Percentiles rank a stretch among this genome's conserved stretches.
phyloP scores from a whole-genome alignment of 2,888 invertebrate species.

The Trissoscelio sp. region DNA sequence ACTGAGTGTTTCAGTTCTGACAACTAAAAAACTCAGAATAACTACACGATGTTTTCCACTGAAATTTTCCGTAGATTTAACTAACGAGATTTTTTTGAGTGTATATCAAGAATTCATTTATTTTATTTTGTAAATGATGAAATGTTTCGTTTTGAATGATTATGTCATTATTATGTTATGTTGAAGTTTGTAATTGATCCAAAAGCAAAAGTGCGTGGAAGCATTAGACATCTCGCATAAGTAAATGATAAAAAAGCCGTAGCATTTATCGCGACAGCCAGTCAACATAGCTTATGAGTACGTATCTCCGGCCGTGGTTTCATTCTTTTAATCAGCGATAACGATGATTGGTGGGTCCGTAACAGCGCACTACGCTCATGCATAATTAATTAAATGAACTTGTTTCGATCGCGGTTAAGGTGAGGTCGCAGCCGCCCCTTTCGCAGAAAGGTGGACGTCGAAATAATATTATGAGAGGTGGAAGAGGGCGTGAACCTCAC shows the following conservation, averaged over 20 bases:
- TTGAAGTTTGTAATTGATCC: not conserved
- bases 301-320: slow-evolving; percentile 46
- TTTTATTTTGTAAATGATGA: too few species aligned
- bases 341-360: slow-evolving; percentile 74
- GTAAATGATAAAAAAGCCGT: slow-evolving; percentile 11
- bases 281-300: slow-evolving; percentile 27
- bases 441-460: slow-evolving; percentile 69
- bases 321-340: slow-evolving; percentile 72
- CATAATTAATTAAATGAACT: slow-evolving; percentile 81
- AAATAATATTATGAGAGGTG: slow-evolving; percentile 77
- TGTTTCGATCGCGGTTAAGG: slow-evolving; percentile 76
- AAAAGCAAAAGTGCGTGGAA: not conserved
- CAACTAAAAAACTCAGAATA: too few species aligned
- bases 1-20: too few species aligned
- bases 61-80: too few species aligned
- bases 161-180: not conserved
- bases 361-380: slow-evolving; percentile 74
- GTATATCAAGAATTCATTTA: too few species aligned
- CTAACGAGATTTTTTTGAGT: too few species aligned
- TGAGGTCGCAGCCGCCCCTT: slow-evolving; percentile 72
- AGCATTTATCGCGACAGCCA: slow-evolving; percentile 45
- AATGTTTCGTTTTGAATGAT: too few species aligned
- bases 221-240: slow-evolving; percentile 31
- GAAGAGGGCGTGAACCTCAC: slow-evolving; percentile 76
- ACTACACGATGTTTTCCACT: too few species aligned